phyloP scores from a whole-genome alignment of 2,888 invertebrate genomes.

The Myopa tessellatipennis region DNA sequence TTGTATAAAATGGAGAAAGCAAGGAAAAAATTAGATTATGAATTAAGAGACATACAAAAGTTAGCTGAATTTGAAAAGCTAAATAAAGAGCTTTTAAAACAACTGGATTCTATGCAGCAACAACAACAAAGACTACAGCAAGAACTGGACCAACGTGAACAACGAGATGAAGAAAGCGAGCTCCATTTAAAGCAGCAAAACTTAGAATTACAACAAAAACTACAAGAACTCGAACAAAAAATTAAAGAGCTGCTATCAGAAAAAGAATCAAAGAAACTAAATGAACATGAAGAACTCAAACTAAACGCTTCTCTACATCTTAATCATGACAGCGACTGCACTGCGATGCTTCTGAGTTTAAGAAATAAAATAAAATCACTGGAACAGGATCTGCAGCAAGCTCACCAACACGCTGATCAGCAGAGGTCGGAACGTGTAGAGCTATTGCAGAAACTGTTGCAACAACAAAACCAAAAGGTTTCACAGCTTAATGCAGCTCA shows the following conservation, averaged over 20 bases:
- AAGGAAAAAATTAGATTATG: slow-evolving; percentile 23
- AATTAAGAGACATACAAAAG: background rate
- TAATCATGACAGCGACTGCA: slow-evolving; percentile 14
- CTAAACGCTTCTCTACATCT: slow-evolving; percentile 32
- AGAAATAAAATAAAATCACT: slow-evolving; percentile 49
- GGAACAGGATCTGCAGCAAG: slow-evolving; percentile 48
- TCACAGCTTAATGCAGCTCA: slow-evolving; percentile 55
- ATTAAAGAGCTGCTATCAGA: slow-evolving; percentile 25
- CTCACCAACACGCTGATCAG: slow-evolving; percentile 35
- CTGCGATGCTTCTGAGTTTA: slow-evolving; percentile 31
- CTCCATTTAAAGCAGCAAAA: background rate
- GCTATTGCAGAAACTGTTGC: slow-evolving; percentile 54
- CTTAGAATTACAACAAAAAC: slow-evolving; percentile 41
- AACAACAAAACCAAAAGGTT: slow-evolving; percentile 59
- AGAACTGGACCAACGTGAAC: slow-evolving; percentile 13
- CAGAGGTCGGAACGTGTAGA: slow-evolving; percentile 48
- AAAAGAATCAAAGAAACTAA: slow-evolving; percentile 30
- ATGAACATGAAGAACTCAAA: slow-evolving; percentile 23
- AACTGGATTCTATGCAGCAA: background rate
- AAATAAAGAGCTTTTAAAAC: slow-evolving; percentile 12
- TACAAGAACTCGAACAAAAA: slow-evolving; percentile 21
- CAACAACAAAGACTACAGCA: slow-evolving; percentile 24
- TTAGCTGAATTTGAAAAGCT: slow-evolving; percentile 7
- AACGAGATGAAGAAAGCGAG: slow-evolving; percentile 13
- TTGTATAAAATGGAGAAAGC: slow-evolving; percentile 43